phyloP scores from a whole-genome alignment of 2,113 vertebrate species.

The Coryphaenoides rupestris region DNA sequence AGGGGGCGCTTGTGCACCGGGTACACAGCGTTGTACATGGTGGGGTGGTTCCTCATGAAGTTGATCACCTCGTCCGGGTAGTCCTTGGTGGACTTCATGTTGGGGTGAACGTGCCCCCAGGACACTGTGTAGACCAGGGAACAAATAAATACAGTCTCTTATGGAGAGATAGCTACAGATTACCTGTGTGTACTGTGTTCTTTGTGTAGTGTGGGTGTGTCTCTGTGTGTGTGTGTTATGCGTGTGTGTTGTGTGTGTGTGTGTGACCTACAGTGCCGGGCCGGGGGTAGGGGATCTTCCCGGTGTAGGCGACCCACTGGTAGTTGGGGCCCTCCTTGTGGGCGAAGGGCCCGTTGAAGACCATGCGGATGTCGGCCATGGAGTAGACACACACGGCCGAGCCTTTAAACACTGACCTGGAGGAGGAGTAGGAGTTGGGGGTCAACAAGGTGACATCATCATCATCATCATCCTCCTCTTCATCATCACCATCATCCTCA shows the following conservation, averaged over 20 bases:
- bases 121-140: constrained; percentile 78
- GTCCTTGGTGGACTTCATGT: constrained; percentile 98
- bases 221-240: not conserved
- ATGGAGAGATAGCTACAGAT: not conserved
- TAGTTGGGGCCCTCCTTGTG: constrained; percentile 98
- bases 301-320: constrained; percentile 96
- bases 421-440: constrained; percentile 11
- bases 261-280: constrained; percentile 87
- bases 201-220: no score
- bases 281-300: constrained; percentile 96
- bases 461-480: no score
- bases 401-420: constrained; percentile 94
- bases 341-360: constrained; percentile 96
- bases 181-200: not conserved
- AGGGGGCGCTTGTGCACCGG: constrained; percentile 94
- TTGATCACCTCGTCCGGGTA: constrained; percentile 98
- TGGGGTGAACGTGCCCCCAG: constrained; percentile 94
- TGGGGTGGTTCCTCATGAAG: constrained; percentile 96
- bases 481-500: no score
- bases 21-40: constrained; percentile 94
- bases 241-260: not conserved
- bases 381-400: constrained; percentile 97
- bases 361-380: constrained; percentile 97
- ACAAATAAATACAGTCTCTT: constrained; percentile 8
- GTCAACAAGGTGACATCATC: not conserved